Percentiles rank a stretch among this genome's conserved stretches.
These are phyloP conservation scores for Pseudomyrmex dendroicus DNA, from an alignment of 1,140 invertebrate species.

Conservation along the genomic window DNA sequence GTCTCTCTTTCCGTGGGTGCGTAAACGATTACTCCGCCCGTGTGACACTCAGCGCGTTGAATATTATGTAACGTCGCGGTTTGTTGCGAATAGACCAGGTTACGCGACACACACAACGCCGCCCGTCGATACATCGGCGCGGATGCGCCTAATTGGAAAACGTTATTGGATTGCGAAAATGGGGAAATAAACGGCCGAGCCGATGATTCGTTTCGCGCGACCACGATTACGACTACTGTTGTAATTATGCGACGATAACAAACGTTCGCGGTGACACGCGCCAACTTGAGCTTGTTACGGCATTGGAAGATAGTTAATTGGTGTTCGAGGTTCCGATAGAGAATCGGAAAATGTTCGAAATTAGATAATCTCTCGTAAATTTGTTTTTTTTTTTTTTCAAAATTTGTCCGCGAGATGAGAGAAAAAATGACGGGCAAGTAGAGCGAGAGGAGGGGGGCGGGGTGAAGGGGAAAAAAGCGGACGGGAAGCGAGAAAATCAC, in stretches of 20 bases:
- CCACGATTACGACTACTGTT: not conserved
- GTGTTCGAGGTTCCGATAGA: too few relatives aligned
- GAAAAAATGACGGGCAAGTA: not conserved
- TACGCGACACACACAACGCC: conserved; percentile 1
- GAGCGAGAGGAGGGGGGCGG: not conserved
- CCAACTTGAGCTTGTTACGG: too few relatives aligned
- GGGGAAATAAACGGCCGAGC: not conserved
- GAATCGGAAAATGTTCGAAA: too few relatives aligned
- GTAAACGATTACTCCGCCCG: conserved; percentile 15
- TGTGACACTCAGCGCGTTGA: conserved; percentile 2
- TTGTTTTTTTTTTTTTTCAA: not conserved
- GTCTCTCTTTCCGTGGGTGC: not conserved
- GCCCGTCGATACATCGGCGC: conserved; percentile 17
- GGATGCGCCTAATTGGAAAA: conserved; percentile 37
- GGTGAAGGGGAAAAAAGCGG: not conserved
- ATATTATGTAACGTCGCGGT: conserved; percentile 31
- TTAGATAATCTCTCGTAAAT: too few relatives aligned
- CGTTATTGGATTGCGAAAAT: conserved; percentile 27
- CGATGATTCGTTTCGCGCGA: conserved; percentile 20
- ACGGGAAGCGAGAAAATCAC: conserved; percentile 54
- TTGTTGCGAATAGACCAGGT: conserved; percentile 14
- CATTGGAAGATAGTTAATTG: too few relatives aligned
- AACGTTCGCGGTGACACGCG: conserved; percentile 3
- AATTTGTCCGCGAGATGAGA: not conserved
- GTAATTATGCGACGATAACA: conserved; percentile 16